Conservation (phyloP, 1,140 invertebrate genomes). For the Diabrotica undecimpunctata region DNA sequence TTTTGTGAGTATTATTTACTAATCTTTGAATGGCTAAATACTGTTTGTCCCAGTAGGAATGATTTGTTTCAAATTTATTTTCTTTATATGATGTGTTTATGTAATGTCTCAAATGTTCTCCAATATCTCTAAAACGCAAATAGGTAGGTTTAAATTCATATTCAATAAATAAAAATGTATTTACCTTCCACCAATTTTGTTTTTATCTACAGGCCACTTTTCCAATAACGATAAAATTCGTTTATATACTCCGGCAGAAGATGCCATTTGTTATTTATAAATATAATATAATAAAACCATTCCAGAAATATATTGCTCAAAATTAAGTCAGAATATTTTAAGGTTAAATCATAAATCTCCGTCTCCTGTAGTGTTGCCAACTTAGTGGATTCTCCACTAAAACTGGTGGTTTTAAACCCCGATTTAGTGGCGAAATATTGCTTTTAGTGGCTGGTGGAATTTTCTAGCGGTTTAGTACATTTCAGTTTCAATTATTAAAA, state of each 20-base stretch:
- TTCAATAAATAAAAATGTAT: constrained; percentile 18
- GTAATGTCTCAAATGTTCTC: constrained; percentile 67
- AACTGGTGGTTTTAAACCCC: too few relatives aligned
- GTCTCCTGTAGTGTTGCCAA: too few relatives aligned
- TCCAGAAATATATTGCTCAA: neutral
- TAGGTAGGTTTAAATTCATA: neutral
- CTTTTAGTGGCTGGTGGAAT: too few relatives aligned
- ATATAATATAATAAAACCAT: constrained; percentile 4
- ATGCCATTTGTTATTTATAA: constrained; percentile 27
- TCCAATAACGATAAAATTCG: constrained; percentile 71
- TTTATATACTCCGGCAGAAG: constrained; percentile 53
- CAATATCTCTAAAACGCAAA: constrained; percentile 63
- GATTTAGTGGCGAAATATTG: too few relatives aligned
- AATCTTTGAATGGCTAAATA: constrained; percentile 66
- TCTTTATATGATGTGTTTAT: constrained; percentile 63
- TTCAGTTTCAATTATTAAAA: too few relatives aligned
- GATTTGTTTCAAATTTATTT: constrained; percentile 55
- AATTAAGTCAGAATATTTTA: neutral
- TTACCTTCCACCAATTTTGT: constrained; percentile 70
- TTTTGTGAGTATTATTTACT: constrained; percentile 64
- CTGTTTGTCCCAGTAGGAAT: constrained; percentile 61
- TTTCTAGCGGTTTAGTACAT: too few relatives aligned
- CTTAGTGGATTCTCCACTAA: too few relatives aligned
- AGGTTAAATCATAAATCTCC: too few relatives aligned
- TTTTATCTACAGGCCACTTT: constrained; percentile 73